These are phyloP conservation scores for Cervus canadensis DNA, from an alignment of 2,113 vertebrate genomes.

Conservation along the genomic window DNA sequence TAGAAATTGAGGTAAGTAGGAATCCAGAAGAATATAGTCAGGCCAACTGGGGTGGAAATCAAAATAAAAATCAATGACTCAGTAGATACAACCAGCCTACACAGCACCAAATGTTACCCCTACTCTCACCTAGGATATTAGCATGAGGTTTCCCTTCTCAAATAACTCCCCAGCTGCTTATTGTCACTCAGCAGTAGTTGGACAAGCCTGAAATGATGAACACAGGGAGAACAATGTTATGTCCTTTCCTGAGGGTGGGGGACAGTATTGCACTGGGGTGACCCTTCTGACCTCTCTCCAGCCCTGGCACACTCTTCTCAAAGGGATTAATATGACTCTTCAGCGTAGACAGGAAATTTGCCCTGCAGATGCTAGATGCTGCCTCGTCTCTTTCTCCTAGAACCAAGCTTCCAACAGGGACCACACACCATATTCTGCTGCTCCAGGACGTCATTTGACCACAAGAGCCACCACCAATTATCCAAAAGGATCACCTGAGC, in stretches of 20 bases:
- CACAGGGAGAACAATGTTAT: neutral
- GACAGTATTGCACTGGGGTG: neutral
- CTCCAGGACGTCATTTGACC: neutral
- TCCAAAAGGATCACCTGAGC: neutral
- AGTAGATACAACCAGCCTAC: neutral
- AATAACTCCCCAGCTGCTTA: neutral
- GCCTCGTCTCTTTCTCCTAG: neutral
- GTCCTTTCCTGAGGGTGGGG: neutral
- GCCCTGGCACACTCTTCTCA: neutral
- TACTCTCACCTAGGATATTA: neutral
- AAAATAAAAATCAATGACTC: neutral
- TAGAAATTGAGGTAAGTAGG: neutral
- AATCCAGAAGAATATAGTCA: neutral
- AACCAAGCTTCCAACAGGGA: neutral
- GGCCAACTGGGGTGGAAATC: neutral
- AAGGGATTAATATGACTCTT: neutral
- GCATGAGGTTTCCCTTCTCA: neutral
- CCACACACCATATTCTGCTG: too few species aligned
- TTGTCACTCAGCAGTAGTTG: neutral
- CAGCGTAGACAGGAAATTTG: neutral
- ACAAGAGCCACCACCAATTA: neutral
- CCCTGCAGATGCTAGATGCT: neutral
- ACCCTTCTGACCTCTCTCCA: neutral
- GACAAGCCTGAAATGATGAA: neutral
- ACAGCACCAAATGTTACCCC: too few species aligned